These are phyloP conservation scores for Cephus pygmeus DNA, from an alignment of 2,888 invertebrate species.

Conservation along the genomic window DNA sequence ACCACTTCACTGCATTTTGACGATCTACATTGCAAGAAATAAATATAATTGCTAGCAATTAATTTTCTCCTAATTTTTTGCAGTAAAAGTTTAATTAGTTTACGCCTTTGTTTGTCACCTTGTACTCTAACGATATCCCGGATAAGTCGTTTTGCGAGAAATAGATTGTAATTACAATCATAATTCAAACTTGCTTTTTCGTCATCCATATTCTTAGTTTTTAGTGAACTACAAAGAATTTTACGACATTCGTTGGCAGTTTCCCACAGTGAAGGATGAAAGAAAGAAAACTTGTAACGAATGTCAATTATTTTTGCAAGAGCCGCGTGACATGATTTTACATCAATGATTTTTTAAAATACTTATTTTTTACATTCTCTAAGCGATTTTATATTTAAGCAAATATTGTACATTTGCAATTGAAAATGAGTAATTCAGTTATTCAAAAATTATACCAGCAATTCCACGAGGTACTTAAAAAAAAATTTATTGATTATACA, in stretches of 20 bases:
- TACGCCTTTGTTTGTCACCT: conserved; percentile 39
- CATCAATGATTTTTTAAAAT: not conserved
- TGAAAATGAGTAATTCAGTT: not conserved
- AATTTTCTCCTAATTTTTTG: not conserved
- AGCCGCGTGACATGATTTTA: not conserved
- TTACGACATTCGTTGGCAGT: not conserved
- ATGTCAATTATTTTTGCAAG: not conserved
- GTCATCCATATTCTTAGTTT: conserved; percentile 26
- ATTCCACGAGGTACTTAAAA: not conserved
- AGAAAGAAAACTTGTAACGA: not conserved
- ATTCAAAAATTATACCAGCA: not conserved
- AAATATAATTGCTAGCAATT: not conserved
- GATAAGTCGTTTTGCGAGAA: conserved; percentile 66
- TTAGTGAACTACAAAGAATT: not conserved
- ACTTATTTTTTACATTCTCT: not conserved
- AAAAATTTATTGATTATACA: not conserved
- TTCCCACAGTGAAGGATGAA: not conserved
- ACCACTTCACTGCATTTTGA: conserved; percentile 67
- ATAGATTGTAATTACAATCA: conserved; percentile 69
- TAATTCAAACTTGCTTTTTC: conserved; percentile 53
- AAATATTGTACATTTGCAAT: not conserved
- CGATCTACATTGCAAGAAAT: conserved; percentile 57
- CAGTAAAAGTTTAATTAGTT: conserved; percentile 1
- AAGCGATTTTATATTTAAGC: not conserved
- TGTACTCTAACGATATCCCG: conserved; percentile 58